Evolutionary conservation across 2,113 vertebrate species (phyloP).

Genomic region (Antechinus flavipes): DNA sequence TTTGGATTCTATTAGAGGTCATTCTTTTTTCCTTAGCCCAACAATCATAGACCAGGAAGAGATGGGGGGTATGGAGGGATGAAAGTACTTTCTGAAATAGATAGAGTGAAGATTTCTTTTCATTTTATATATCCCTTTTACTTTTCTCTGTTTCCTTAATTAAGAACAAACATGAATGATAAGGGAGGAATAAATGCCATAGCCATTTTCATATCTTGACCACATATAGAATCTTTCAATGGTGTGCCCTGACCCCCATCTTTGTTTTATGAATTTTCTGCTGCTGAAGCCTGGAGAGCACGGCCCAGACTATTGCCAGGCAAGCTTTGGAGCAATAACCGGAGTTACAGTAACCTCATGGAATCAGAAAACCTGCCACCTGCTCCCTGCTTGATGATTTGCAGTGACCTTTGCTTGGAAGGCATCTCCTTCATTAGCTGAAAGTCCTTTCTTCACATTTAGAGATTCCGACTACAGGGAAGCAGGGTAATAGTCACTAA

Average conservation of each 20-base stretch:
- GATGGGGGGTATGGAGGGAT: not conserved
- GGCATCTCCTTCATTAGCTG: constrained; percentile 49
- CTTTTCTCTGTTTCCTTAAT: constrained; percentile 43
- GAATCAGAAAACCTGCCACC: constrained; percentile 2
- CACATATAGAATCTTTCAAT: constrained; percentile 30
- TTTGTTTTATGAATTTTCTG: not conserved
- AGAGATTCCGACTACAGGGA: constrained; percentile 30
- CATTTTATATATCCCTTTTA: constrained; percentile 25
- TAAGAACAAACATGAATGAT: constrained; percentile 51
- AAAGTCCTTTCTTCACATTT: constrained; percentile 45
- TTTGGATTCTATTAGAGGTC: not conserved
- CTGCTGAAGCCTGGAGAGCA: not conserved
- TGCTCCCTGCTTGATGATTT: not conserved
- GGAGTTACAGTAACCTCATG: not conserved
- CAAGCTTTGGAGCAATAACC: not conserved
- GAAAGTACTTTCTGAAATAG: not conserved
- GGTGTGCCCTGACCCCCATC: constrained; percentile 31
- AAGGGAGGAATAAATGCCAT: constrained; percentile 28
- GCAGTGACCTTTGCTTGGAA: constrained; percentile 55
- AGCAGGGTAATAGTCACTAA: constrained; percentile 58
- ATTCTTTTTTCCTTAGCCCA: not conserved
- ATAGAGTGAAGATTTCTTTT: constrained; percentile 2
- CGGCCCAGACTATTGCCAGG: constrained; percentile 24
- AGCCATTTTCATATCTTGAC: constrained; percentile 37
- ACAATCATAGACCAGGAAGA: constrained; percentile 18